Percentiles rank a stretch among this genome's conserved stretches.
Evolutionary conservation across 2,113 vertebrate species (phyloP).

Genomic region (Cynocephalus volans): DNA sequence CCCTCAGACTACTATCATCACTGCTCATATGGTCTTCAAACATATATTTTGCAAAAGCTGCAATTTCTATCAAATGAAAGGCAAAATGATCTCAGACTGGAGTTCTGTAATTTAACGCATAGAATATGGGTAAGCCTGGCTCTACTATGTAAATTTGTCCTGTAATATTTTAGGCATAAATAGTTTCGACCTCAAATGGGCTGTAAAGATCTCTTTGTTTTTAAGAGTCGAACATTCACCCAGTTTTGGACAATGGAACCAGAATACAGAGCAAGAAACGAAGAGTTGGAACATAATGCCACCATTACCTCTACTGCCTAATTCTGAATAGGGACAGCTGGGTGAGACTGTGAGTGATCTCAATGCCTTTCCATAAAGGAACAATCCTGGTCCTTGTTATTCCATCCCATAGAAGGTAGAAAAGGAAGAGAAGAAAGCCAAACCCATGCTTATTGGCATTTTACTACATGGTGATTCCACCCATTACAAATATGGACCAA

Average conservation of each 20-base stretch:
- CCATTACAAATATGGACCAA: not conserved
- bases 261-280: not conserved
- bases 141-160: not conserved
- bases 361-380: not conserved
- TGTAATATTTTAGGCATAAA: not conserved
- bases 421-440: not conserved
- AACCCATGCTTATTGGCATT: fast-evolving
- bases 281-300: not conserved
- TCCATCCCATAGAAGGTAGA: not conserved
- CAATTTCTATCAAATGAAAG: not conserved
- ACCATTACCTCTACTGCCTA: not conserved
- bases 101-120: not conserved
- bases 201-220: not conserved
- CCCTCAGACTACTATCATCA: not conserved
- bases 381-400: not conserved
- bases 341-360: not conserved
- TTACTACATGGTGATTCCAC: not conserved
- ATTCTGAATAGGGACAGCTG: not conserved
- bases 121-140: not conserved
- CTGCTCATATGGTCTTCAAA: not conserved
- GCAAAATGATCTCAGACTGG: not conserved
- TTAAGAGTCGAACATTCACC: not conserved
- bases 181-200: not conserved
- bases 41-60: not conserved
- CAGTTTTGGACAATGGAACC: not conserved